A percentile compares a stretch with the other conserved stretches of the same genome.
Conservation (phyloP, 2,888 invertebrate genomes). For the Pollenia angustigena region DNA sequence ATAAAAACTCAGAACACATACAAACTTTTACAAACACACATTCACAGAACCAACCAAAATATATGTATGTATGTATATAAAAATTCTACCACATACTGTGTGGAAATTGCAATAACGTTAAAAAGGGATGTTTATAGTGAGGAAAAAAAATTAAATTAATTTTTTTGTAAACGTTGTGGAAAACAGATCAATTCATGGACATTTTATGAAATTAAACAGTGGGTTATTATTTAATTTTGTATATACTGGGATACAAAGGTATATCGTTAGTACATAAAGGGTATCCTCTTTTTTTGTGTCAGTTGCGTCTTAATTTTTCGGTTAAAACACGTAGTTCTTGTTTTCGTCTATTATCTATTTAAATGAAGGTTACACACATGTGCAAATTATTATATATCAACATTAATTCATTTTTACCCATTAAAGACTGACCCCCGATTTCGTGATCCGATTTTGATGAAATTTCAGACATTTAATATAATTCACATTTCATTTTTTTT, state of each 20-base stretch:
- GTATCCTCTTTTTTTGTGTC: background rate
- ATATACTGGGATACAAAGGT: background rate
- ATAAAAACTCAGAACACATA: background rate
- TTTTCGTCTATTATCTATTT: too few relatives aligned
- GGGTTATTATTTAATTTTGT: slow-evolving; percentile 22
- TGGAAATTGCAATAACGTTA: background rate
- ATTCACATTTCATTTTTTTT: too few relatives aligned
- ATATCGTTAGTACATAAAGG: background rate
- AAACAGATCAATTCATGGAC: slow-evolving; percentile 11
- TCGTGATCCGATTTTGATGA: too few relatives aligned
- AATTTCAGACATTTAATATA: too few relatives aligned
- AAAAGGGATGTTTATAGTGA: too few relatives aligned
- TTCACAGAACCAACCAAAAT: too few relatives aligned
- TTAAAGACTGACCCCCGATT: too few relatives aligned
- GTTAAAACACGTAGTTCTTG: too few relatives aligned
- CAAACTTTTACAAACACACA: background rate
- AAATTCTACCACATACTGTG: slow-evolving; percentile 44
- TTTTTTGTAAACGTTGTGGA: slow-evolving; percentile 5
- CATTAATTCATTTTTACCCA: too few relatives aligned
- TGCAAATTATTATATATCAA: too few relatives aligned
- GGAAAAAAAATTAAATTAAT: slow-evolving; percentile 6
- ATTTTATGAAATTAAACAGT: slow-evolving; percentile 1
- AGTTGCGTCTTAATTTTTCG: background rate
- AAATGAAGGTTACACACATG: too few relatives aligned
- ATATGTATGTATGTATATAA: too few relatives aligned